A percentile compares a stretch with the other conserved stretches of the same genome.
Conservation (phyloP, 2,888 invertebrate genomes). For the Herminia tarsipennalis region DNA sequence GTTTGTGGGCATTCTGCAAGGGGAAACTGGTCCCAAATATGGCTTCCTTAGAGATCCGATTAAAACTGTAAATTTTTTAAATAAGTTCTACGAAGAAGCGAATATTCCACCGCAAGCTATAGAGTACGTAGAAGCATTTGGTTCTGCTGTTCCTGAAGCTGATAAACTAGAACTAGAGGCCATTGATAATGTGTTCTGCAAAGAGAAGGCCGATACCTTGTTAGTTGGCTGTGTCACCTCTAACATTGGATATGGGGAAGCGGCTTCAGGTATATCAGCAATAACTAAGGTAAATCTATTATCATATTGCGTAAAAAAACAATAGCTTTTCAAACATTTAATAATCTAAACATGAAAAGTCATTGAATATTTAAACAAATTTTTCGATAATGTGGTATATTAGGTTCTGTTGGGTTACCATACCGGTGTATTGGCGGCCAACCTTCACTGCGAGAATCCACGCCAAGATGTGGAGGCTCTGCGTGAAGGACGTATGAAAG, state of each 20-base stretch:
- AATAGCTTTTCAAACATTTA: too few relatives aligned
- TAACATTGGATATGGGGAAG: conserved; percentile 74
- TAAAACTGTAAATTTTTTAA: conserved; percentile 42
- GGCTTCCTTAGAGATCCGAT: conserved; percentile 45
- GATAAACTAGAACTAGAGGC: conserved; percentile 6
- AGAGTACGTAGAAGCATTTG: conserved; percentile 85
- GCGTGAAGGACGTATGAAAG: conserved; percentile 78
- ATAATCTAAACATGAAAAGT: too few relatives aligned
- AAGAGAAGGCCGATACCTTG: conserved; percentile 75
- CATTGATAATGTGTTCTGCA: conserved; percentile 5
- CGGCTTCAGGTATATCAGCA: conserved; percentile 78
- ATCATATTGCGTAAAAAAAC: background rate
- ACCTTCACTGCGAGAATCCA: conserved; percentile 88
- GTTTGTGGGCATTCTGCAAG: conserved; percentile 29
- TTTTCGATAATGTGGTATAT: too few relatives aligned
- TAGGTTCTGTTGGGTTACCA: conserved; percentile 88
- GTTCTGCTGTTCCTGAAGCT: conserved; percentile 1
- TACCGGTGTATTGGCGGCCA: conserved; percentile 88
- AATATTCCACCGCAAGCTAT: conserved; percentile 83
- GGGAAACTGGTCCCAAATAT: conserved; percentile 32
- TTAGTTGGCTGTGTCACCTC: conserved; percentile 82
- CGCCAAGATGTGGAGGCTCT: conserved; percentile 79
- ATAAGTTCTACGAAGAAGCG: conserved; percentile 81
- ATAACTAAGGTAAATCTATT: conserved; percentile 79
- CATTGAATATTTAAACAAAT: too few relatives aligned